Percentiles rank a stretch among this genome's conserved stretches.
These are phyloP conservation scores for Pseudococcus longispinus DNA, from an alignment of 2,888 invertebrate genomes.

Conservation along the genomic window DNA sequence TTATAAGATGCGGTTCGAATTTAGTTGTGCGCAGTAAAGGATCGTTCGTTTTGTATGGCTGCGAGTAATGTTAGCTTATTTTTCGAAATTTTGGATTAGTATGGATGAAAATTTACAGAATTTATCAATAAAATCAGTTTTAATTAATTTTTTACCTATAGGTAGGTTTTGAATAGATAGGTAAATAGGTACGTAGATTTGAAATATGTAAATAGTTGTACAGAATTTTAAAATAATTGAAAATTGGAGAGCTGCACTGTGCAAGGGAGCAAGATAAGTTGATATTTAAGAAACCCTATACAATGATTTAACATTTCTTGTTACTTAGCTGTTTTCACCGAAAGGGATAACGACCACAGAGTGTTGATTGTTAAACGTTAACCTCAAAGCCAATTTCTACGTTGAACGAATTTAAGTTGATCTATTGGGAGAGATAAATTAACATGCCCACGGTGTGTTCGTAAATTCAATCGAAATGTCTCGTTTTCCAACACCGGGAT, in stretches of 20 bases:
- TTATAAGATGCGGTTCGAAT: not conserved
- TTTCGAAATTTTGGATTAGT: too few species aligned
- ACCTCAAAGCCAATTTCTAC: constrained; percentile 55
- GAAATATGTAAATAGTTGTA: not conserved
- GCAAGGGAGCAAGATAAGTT: not conserved
- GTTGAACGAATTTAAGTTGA: constrained; percentile 49
- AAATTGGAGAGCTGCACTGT: too few species aligned
- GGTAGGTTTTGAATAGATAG: too few species aligned
- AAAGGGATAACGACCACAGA: constrained; percentile 52
- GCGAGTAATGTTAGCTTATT: not conserved
- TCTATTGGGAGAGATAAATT: constrained; percentile 55
- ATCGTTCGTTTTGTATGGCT: not conserved
- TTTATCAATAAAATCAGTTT: too few species aligned
- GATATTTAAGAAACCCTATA: constrained; percentile 54
- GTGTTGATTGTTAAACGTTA: constrained; percentile 51
- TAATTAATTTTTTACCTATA: too few species aligned
- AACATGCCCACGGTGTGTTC: constrained; percentile 28
- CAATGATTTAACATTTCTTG: constrained; percentile 6
- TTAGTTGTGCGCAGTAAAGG: not conserved
- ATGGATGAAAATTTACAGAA: too few species aligned
- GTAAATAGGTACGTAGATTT: too few species aligned
- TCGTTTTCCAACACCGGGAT: not conserved
- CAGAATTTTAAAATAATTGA: not conserved
- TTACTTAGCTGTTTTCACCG: not conserved
- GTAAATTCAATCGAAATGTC: constrained; percentile 53